Evolutionary conservation across 2,888 invertebrate species (phyloP), one percentile per base, ranked within the genome.

Genomic region (Mesorhabditis spiculigera): DNA sequence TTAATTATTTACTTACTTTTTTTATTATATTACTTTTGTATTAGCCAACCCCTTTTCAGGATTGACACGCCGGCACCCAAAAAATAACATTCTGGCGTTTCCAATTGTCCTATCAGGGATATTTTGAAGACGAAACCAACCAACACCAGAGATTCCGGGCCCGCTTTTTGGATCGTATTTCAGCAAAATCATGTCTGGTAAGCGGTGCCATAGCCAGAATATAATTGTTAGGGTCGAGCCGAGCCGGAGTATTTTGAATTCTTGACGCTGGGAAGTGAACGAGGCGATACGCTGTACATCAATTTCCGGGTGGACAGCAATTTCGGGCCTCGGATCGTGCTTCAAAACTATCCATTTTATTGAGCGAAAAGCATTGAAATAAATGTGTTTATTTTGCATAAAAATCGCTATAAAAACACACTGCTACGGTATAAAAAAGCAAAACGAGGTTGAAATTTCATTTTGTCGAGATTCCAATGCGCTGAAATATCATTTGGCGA

Each of bases 31-130:
- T 10, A 6, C 6, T 50, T 50, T 50, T 10, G 50, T 13, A 13
- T 10, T 50, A 13, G 50, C 6, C 13, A 50, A 50, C 6, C 50
- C 8, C 8, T 3, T 13, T 50, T 3, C n/a, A 50, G 58, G 2
- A n/a, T 13, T 50, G 58, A 3, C 8, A 2, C 8, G n/a, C 8
- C 58, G 58, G 58, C 8, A n/a, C 8, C 10, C 58, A n/a, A 50
- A 50, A 50, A n/a, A 50, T 50, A 10, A 50, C 8, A 50, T 50
- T 50, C 58, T 50, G 58, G 58, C 58, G 58, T 50, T 50, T 50
- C 58, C 58, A n/a, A 13, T 50, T 10, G 10, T n/a, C 58, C 58
- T 10, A 50, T 3, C 58, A 50, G 58, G 10, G 3, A n/a, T 13
- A 13, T 13, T n/a, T 50, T n/a, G 58, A 50, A n/a, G 58, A 50